Conservation (phyloP, 2,797 vertebrate species). For the Smutsia gigantea region DNA sequence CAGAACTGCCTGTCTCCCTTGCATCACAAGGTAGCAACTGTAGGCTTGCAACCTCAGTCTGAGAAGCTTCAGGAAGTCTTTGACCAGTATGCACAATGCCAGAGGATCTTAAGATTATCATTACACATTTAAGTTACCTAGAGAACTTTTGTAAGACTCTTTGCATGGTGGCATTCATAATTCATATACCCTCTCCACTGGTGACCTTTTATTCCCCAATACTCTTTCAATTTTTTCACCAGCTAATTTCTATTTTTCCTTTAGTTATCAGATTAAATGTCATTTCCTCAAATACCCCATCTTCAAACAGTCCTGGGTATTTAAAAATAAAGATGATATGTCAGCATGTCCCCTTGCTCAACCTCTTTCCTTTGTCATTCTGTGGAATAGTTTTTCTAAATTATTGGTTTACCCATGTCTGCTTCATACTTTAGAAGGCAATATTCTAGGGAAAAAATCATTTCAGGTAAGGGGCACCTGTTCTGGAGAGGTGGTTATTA, state of each 20-base stretch:
- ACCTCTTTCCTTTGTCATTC: neutral
- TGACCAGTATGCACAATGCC: neutral
- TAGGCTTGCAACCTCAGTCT: neutral
- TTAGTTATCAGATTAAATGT: neutral
- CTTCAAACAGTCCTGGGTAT: neutral
- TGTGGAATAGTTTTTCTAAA: neutral
- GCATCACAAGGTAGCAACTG: neutral
- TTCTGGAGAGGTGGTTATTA: neutral
- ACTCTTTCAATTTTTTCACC: neutral
- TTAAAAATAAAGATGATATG: neutral
- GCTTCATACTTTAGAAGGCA: neutral
- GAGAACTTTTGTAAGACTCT: neutral
- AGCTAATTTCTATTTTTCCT: neutral
- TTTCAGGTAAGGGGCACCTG: neutral
- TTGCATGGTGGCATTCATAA: neutral
- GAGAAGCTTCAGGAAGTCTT: neutral
- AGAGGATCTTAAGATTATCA: neutral
- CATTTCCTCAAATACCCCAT: neutral
- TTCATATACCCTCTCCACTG: neutral
- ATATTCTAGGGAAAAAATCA: neutral
- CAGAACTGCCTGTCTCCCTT: neutral
- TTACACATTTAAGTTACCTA: neutral
- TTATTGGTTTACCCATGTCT: neutral
- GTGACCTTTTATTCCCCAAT: neutral
- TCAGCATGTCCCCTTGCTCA: neutral